These are phyloP conservation scores for Pandemis corylana DNA, from an alignment of 2,888 invertebrate species.

Conservation along the genomic window DNA sequence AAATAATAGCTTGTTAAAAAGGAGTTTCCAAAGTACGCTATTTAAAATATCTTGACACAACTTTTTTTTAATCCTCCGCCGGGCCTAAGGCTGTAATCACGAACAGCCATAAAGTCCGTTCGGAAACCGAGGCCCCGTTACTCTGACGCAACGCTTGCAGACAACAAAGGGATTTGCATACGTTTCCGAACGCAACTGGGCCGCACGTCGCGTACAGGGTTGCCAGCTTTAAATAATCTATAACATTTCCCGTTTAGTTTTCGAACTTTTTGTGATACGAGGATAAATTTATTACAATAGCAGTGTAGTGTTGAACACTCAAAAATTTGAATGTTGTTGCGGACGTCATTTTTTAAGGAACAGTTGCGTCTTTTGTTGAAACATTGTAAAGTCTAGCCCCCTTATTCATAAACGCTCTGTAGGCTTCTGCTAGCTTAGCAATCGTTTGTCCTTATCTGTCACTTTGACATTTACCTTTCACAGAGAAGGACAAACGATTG, in stretches of 20 bases:
- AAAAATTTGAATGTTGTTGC: too few species aligned
- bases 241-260: neutral
- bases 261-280: neutral
- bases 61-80: slow-evolving; percentile 22
- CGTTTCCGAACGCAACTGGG: slow-evolving; percentile 70
- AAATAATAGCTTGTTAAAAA: too few species aligned
- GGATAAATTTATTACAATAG: neutral
- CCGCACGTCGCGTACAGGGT: slow-evolving; percentile 55
- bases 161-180: slow-evolving; percentile 82
- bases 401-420: too few species aligned
- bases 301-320: too few species aligned
- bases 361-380: too few species aligned
- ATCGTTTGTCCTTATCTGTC: too few species aligned
- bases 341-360: too few species aligned
- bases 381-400: too few species aligned
- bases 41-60: neutral
- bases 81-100: slow-evolving; percentile 37
- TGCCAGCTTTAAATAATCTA: slow-evolving; percentile 14
- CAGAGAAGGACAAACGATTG: too few species aligned
- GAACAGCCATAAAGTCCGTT: slow-evolving; percentile 52
- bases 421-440: too few species aligned
- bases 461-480: too few species aligned
- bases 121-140: slow-evolving; percentile 66
- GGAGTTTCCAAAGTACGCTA: too few species aligned
- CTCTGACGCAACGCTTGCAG: slow-evolving; percentile 66